Base-by-base conservation (phyloP, 1,140 invertebrate species). In the Pogonomyrmex barbatus region DNA sequence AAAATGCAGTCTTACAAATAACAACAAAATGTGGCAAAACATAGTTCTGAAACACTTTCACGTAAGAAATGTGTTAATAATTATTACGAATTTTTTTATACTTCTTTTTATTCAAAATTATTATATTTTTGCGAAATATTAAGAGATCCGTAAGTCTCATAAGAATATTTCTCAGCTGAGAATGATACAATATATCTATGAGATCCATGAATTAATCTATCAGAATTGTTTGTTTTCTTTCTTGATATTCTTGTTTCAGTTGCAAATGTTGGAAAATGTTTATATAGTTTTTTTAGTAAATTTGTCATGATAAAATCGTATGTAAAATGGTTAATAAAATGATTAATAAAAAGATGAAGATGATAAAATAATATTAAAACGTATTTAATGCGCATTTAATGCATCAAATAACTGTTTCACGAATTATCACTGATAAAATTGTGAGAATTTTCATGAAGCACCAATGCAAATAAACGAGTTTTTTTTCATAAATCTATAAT, bases 21-120 rank as follows among this genome's bases (percentile, higher is more conserved):
- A 39, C 42, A 54, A 33, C 33, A 67, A n/a, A 17, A 30, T 17
- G 12, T 42, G 39, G n/a, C 50, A 36, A 68, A 42, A 54, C 17
- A 45, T 33, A 5, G 70, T 50, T 68, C 62, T 81, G 24, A 68
- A 56, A 24, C 63, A 68, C 12, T 47, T 56, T 70, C 24, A 58
- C 62, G n/a, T 2, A 24, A 58, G 30, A 70, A 45, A 56, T 45
- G 12, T 70, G 12, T 4, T n/a, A 9, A n/a, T 42, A 30, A 54
- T 39, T 14, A 1, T 67, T 67, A 30, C 6, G 2, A 78, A 63
- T 63, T 77, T 36, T 14, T 56, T 2, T 42, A 6, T 8, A 42
- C 4, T 17, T 76, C 30, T 8, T 47, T 45, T 10, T 39, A 12
- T 30, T 42, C 24, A n/a, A 62, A 62, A 33, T 58, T 1, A 42